Evolutionary conservation across 2,888 invertebrate genomes (phyloP), one percentile per base, ranked within the genome.

Genomic region (Amitus sp.): DNA sequence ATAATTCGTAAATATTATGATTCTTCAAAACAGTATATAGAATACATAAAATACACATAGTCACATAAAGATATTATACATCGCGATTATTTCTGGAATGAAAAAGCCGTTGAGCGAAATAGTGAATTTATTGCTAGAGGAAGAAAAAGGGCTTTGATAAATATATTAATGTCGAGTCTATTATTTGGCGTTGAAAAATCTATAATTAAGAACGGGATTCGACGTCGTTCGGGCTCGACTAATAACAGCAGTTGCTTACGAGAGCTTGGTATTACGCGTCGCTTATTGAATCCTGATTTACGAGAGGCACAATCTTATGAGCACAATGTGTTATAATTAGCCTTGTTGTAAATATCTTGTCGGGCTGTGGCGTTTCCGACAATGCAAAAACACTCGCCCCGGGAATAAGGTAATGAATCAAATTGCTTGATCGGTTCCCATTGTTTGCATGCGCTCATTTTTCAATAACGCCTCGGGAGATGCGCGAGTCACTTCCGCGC

Each of bases 181-280:
- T 39, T 13, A 27, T 33, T 17, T 12, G 23, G 12, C 13, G 52
- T 34, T 47, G 39, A 53, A 59, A 60, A 60, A 54, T 53, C 23
- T 19, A 48, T 60, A 50, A 50, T 60, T 60, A 60, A 51, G 45
- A 61, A 61, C 55, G 61, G 60, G 46, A 54, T 51, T 7, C 2
- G 48, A 37, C 42, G 42, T 46, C 46, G 34, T 7, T 17, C 18
- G 9, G 43, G 10, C 20, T 12, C 33, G 19, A 34, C 50, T 54
- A 55, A 47, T 60, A 60, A 60, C 51, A 51, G 55, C 20, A 55
- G 47, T 47, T 34, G 39, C 49, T 47, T 23, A 34, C 28, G 17
- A 47, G 34, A n/a, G n/a, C 28, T 27, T 42, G 28, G 43, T 3
- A 50, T 47, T 50, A 46, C 43, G 19, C 18, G 23, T n/a, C 15